Base-by-base conservation (phyloP, 2,888 invertebrate genomes). In the Hypsopygia costalis region DNA sequence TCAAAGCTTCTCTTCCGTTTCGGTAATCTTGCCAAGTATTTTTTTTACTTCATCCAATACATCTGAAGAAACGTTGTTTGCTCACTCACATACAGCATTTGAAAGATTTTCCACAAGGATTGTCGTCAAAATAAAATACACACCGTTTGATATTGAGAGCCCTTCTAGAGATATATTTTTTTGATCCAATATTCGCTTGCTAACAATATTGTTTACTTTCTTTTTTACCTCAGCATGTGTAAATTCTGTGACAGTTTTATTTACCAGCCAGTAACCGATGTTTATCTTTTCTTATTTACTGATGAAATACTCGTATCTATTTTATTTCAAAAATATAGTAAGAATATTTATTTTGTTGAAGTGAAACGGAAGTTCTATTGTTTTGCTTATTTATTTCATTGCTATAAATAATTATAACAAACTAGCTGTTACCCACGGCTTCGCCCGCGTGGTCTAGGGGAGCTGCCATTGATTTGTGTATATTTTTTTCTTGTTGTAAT, bases 1-100 rank as follows among this genome's bases (percentile, higher is more conserved):
- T 77, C 81, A 83, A 83, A 85, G 79, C 74, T 65, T 64, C 56
- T 78, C 69, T 83, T 82, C 79, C 82, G 61, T 65, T 51, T 71
- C 72, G 57, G 55, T 77, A 73, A 73, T 70, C 73, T 73, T 65
- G 59, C 63, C 68, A 69, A 81, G 68, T 72, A 76, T 82, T 76
- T 77, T 79, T 60, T 55, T 61, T 55, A 51, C 16, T 58, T 60
- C 60, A 58, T 55, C 50, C 55, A 52, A 42, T 55, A 52, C 53
- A 37, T 43, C 42, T 38, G 36, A 25, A 35, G 31, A 36, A 44
- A n/a, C 39, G 34, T 40, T 40, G 43, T 49, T 45, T 46, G 34
- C 37, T 30, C 32, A 36, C 34, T 40, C 31, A 22, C 34, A 40
- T 28, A 27, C 22, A 30, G 44, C 36, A 30, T 36, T 27, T 25